These are phyloP conservation scores for Otolemur garnettii DNA, from an alignment of 2,113 vertebrate species.

Conservation along the genomic window DNA sequence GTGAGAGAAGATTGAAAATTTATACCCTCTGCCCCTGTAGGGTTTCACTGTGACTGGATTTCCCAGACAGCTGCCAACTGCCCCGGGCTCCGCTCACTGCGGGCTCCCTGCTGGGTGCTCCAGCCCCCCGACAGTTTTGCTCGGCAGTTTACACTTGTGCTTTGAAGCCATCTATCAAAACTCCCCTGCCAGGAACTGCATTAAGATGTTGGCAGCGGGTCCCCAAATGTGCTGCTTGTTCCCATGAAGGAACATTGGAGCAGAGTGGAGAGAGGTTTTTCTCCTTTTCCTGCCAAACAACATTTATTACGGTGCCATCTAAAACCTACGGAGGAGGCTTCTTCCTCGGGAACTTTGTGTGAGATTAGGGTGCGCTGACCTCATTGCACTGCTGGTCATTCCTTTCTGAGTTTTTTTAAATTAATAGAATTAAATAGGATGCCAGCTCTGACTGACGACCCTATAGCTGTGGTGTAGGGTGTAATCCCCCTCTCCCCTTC, in stretches of 20 bases:
- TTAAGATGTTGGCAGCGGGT: conserved; percentile 81
- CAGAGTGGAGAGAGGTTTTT: background rate
- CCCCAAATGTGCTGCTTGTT: conserved; percentile 61
- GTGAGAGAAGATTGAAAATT: background rate
- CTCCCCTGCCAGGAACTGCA: conserved; percentile 78
- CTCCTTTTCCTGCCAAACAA: conserved; percentile 55
- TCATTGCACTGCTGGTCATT: background rate
- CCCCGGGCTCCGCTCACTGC: background rate
- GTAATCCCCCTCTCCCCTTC: background rate
- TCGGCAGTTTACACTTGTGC: conserved; percentile 60
- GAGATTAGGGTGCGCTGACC: background rate
- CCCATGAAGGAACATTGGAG: conserved; percentile 44
- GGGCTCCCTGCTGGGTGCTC: background rate
- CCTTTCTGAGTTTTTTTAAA: conserved; percentile 63
- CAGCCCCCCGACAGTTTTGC: conserved; percentile 71
- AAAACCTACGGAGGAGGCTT: conserved; percentile 7
- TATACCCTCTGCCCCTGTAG: background rate
- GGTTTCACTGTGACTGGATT: conserved; percentile 4
- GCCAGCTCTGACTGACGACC: background rate
- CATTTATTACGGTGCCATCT: conserved; percentile 51
- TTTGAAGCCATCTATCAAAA: conserved; percentile 77
- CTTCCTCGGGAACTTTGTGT: conserved; percentile 45
- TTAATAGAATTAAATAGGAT: conserved; percentile 25
- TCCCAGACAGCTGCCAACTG: conserved; percentile 40
- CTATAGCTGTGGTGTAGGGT: conserved; percentile 33